Conservation (phyloP, 2,888 invertebrate species). For the Tuta absoluta region DNA sequence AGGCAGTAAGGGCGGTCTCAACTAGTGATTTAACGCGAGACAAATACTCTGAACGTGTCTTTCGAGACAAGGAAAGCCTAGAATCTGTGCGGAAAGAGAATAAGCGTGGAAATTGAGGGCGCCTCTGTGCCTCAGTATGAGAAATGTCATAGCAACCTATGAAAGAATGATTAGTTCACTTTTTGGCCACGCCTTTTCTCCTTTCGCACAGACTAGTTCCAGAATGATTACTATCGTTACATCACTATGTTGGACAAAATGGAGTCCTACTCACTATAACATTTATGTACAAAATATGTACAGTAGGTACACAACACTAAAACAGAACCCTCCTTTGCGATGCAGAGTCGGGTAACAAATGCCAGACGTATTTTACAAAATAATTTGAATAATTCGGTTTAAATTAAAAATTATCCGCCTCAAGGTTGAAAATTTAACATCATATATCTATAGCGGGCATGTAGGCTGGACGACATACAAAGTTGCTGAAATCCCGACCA, state of each 20-base stretch:
- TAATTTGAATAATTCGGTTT: neutral
- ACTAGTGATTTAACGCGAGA: neutral
- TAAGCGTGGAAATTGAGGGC: no score
- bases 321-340: neutral
- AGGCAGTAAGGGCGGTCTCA: constrained; percentile 4
- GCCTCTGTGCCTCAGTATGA: no score
- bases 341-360: neutral
- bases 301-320: constrained; percentile 7
- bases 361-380: neutral
- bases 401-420: neutral
- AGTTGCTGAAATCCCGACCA: no score
- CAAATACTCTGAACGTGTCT: neutral
- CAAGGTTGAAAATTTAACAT: neutral
- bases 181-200: no score
- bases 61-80: neutral
- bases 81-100: no score
- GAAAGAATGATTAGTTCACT: no score
- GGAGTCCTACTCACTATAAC: neutral
- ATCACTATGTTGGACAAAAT: neutral
- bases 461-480: no score
- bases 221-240: neutral
- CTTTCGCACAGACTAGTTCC: no score
- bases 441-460: no score
- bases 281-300: constrained; percentile 13
- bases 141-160: no score